Evolutionary conservation across 2,888 invertebrate species (phyloP).

Genomic region (Neoitamus cyanurus): DNA sequence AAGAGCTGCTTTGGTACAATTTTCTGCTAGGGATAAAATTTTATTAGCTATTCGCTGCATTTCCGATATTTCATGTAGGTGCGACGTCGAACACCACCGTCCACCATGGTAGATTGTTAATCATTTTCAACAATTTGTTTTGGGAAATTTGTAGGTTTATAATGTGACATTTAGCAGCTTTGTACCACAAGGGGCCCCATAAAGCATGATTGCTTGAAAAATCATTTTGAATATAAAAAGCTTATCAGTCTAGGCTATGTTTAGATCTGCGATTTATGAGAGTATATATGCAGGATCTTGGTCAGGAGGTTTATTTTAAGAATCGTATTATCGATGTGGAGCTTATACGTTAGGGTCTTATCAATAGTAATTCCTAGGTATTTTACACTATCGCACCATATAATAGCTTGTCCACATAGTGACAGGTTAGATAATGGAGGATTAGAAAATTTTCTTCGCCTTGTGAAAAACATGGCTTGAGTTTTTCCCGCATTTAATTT

Average conservation of each 20-base stretch:
- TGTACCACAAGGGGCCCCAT: not conserved
- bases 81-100: no score
- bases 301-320: not conserved
- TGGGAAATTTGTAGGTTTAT: not conserved
- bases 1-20: no score
- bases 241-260: not conserved
- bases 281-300: not conserved
- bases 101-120: no score
- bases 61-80: no score
- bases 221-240: not conserved
- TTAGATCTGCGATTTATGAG: not conserved
- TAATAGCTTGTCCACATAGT: not conserved
- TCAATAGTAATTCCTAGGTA: not conserved
- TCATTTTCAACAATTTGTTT: not conserved
- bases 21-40: no score
- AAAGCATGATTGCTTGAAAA: not conserved
- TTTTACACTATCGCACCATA: not conserved
- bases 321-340: not conserved
- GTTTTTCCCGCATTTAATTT: not conserved
- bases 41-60: no score
- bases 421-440: not conserved
- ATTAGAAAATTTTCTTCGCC: not conserved
- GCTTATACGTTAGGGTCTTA: not conserved
- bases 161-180: not conserved
- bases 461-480: not conserved